Conservation (phyloP, 2,113 vertebrate species). For the Cervus canadensis region DNA sequence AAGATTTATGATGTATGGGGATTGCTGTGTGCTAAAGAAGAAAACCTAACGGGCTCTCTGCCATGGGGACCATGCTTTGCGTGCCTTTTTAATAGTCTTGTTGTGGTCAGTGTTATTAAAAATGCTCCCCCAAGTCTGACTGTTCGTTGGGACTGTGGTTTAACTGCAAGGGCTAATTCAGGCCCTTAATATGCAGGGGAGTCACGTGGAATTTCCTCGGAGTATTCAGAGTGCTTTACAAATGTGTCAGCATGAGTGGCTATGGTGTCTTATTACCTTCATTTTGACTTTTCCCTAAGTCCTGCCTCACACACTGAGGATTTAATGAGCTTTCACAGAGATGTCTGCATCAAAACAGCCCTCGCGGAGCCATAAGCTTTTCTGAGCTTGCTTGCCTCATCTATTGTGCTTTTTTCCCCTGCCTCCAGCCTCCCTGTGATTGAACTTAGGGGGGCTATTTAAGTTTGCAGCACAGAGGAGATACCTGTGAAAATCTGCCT, state of each 20-base stretch:
- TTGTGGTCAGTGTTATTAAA: background rate
- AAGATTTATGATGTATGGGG: background rate
- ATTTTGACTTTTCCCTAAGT: slow-evolving; percentile 40
- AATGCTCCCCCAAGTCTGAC: background rate
- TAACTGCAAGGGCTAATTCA: background rate
- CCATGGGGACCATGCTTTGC: background rate
- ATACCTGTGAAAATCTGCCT: slow-evolving; percentile 20
- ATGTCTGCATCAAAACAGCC: slow-evolving; percentile 32
- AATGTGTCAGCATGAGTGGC: background rate
- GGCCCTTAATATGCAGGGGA: background rate
- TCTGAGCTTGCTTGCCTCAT: slow-evolving; percentile 26
- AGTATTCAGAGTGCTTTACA: background rate
- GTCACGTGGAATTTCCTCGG: background rate
- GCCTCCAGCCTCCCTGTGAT: background rate
- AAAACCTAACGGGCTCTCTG: background rate
- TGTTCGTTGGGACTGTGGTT: background rate
- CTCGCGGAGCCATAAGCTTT: background rate
- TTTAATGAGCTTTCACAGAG: slow-evolving; percentile 64
- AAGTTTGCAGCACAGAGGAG: slow-evolving; percentile 17
- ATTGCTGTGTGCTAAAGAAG: background rate
- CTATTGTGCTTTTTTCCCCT: background rate
- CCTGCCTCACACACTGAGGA: slow-evolving; percentile 22
- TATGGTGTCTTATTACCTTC: slow-evolving; percentile 24
- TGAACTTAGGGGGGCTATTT: background rate
- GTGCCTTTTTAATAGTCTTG: background rate